These are phyloP conservation scores for Troides aeacus DNA, from an alignment of 2,888 invertebrate genomes.

Conservation along the genomic window DNA sequence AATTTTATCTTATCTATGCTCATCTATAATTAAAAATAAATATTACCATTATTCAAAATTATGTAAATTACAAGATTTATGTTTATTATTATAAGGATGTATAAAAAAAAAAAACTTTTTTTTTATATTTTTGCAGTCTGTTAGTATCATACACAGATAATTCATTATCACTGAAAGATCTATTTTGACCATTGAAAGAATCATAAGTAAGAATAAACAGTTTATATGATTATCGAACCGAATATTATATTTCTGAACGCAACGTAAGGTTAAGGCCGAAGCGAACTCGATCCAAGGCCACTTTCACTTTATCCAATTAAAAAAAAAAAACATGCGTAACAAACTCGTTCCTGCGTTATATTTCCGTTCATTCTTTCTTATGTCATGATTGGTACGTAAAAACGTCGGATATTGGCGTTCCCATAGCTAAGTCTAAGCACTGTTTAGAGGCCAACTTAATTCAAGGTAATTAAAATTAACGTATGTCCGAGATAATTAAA, in stretches of 20 bases:
- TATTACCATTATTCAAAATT: no score
- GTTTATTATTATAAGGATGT: no score
- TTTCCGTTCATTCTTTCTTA: constrained; percentile 11
- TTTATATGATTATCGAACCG: constrained; percentile 13
- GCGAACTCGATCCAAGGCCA: constrained; percentile 14
- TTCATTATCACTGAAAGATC: no score
- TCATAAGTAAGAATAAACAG: background rate
- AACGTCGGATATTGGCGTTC: background rate
- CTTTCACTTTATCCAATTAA: constrained; percentile 27
- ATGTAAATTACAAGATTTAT: no score
- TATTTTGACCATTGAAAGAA: background rate
- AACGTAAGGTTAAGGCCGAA: constrained; percentile 6
- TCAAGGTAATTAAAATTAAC: constrained; percentile 2
- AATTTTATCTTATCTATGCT: no score
- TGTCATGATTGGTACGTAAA: constrained; percentile 8
- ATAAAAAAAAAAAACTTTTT: background rate
- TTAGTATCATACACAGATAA: background rate
- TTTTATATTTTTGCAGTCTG: background rate
- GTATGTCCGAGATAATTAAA: background rate
- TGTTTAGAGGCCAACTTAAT: constrained; percentile 4
- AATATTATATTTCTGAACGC: background rate
- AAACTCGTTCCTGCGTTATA: constrained; percentile 7
- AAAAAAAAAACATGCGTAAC: constrained; percentile 14
- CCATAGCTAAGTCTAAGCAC: background rate
- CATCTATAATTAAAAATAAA: no score